Conservation (phyloP, 2,113 vertebrate genomes). For the human (Homo sapiens) region GRCh38 chr1:201731501-201732000, state of each 20-base stretch:
- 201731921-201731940: background rate
- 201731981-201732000: background rate
- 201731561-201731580: background rate
- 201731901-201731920: background rate
- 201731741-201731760: background rate
- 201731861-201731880: background rate
- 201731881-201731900: background rate
- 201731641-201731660: background rate
- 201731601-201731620: background rate
- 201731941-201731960: background rate
- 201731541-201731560: no score
- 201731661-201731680: background rate
- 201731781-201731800: background rate
- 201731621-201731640: background rate
- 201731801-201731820: background rate
- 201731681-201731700: background rate
- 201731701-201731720: background rate
- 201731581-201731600: accelerated
- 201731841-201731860: background rate
- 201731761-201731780: background rate
- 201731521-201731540: background rate
- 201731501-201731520: background rate
- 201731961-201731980: background rate
- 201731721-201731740: background rate
- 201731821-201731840: background rate